Conservation (phyloP, 2,113 vertebrate genomes). For the Corvus moneduloides region DNA sequence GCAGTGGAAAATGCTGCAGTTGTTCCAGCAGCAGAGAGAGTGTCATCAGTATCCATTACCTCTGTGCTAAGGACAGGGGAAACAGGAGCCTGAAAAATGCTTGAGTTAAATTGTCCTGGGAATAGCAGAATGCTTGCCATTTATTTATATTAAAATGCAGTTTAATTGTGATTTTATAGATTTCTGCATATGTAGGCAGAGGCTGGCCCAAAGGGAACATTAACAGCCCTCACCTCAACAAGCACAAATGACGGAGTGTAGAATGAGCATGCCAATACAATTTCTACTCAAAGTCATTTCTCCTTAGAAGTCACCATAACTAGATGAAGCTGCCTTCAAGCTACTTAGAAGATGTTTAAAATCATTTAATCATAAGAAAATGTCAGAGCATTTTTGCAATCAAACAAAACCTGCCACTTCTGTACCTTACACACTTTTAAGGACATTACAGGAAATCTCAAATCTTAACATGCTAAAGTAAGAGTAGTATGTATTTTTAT, state of each 20-base stretch:
- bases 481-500: not conserved
- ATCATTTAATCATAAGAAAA: slow-evolving; percentile 30
- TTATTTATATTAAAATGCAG: not conserved
- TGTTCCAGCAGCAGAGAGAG: not conserved
- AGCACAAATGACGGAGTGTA: not conserved
- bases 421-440: not conserved
- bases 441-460: not conserved
- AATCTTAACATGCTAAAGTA: not conserved
- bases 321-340: not conserved
- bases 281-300: not conserved
- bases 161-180: not conserved
- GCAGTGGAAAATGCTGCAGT: not conserved
- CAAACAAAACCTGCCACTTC: not conserved
- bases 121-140: not conserved
- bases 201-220: not conserved
- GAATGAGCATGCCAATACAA: not conserved
- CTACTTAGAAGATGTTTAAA: not conserved
- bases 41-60: not conserved
- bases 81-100: not conserved
- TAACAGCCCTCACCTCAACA: not conserved
- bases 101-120: not conserved
- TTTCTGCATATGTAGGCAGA: not conserved
- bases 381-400: slow-evolving; percentile 39
- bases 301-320: not conserved
- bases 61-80: not conserved